Evolutionary conservation across 2,113 vertebrate genomes (phyloP).

Genomic region (Promerops cafer): DNA sequence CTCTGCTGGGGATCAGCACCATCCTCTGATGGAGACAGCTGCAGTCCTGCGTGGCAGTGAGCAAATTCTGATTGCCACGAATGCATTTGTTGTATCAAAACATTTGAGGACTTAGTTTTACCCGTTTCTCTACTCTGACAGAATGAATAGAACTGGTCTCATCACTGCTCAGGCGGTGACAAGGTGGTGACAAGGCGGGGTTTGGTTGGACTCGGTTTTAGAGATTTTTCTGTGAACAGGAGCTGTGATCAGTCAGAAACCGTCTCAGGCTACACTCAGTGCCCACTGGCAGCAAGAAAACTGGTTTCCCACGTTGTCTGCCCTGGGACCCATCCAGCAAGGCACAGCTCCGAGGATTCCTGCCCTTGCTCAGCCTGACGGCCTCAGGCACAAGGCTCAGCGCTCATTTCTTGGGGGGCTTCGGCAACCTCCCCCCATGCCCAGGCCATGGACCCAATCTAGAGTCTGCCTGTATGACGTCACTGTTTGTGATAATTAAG

Average conservation of each 20-base stretch:
- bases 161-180: background rate
- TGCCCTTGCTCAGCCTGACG: background rate
- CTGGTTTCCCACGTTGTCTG: background rate
- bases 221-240: background rate
- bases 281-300: background rate
- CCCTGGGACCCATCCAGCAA: background rate
- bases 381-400: background rate
- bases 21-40: background rate
- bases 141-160: background rate
- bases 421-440: too few species aligned
- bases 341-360: too few species aligned
- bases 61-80: background rate
- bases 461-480: too few species aligned
- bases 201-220: accelerated
- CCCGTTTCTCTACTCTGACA: background rate
- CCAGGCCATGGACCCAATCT: too few species aligned
- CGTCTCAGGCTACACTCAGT: background rate
- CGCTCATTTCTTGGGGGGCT: too few species aligned
- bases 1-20: background rate
- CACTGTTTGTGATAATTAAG: too few species aligned
- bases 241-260: background rate
- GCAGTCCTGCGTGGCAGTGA: background rate
- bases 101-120: background rate
- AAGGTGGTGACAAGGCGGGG: background rate
- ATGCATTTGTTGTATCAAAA: background rate